A percentile compares a stretch with the other conserved stretches of the same genome.
Evolutionary conservation across 2,797 vertebrate genomes (phyloP).

Genomic region (Nannoperca australis): DNA sequence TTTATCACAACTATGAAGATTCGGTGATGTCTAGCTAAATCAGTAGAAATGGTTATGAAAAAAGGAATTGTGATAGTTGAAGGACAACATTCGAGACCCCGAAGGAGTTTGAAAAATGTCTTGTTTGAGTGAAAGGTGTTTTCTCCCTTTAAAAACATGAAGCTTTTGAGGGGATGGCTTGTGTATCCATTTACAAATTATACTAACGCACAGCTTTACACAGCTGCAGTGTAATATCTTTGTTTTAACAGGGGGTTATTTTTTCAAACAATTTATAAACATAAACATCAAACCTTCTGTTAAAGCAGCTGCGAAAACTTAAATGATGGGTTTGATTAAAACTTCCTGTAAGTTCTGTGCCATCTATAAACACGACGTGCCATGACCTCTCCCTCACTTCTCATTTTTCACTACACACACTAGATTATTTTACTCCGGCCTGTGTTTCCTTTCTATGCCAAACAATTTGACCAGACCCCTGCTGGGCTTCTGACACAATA

Average conservation of each 20-base stretch:
- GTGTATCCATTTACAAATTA: not conserved
- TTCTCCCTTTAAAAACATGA: not conserved
- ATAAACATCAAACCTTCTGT: not conserved
- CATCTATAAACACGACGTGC: slow-evolving; percentile 18
- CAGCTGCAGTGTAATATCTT: not conserved
- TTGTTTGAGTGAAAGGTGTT: not conserved
- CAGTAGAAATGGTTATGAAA: not conserved
- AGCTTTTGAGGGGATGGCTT: not conserved
- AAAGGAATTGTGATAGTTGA: not conserved
- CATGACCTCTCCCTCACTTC: slow-evolving; percentile 16
- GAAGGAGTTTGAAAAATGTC: not conserved
- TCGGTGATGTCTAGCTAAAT: not conserved
- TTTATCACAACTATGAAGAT: not conserved
- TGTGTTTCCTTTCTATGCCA: slow-evolving; percentile 13
- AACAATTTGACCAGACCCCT: slow-evolving; percentile 44
- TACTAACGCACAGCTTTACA: not conserved
- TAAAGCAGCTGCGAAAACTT: slow-evolving; percentile 2
- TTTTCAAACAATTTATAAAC: not conserved
- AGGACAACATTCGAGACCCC: not conserved
- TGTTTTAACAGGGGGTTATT: not conserved
- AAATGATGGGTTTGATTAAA: not conserved
- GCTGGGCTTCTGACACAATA: slow-evolving; percentile 45
- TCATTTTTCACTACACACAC: slow-evolving; percentile 1
- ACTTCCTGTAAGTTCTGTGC: slow-evolving; percentile 16
- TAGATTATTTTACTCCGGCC: slow-evolving; percentile 14